Evolutionary conservation across 2,113 vertebrate genomes (phyloP), one percentile per base, ranked within the genome.

Genomic region (Clinocottus analis): DNA sequence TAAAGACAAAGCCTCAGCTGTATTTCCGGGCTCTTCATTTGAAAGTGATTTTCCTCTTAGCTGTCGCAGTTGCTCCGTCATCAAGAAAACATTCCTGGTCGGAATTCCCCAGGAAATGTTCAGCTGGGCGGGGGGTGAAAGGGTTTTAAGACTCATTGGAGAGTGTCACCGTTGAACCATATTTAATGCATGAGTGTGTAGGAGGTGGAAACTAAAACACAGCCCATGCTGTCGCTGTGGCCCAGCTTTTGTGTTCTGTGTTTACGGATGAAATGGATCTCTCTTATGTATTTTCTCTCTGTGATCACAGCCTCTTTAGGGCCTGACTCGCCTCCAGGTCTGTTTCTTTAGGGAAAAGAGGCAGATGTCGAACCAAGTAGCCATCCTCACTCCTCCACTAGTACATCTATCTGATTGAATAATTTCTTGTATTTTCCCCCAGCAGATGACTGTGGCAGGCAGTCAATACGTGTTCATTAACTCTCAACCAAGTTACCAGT

Each of bases 51-150:
- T 91, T 89, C 74, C 78, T 89, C 80, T 82, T 84, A 92, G 89
- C 88, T 91, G 90, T 90, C 88, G 77, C 62, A 77, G 85, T 89
- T 90, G 82, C 87, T 92, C 85, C 61, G 84, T 92, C 87, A 89
- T 89, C 84, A 83, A 53, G 81, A 91, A 90, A 72, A 84, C 85
- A 85, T 87, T 91, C 90, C 89, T 89, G 87, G 86, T 87, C 55
- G 77, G 85, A 91, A 92, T 90, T 92, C 89, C 88, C 93, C 87
- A 87, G 87, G 91, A 92, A 93, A 87, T 83, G 88, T 90, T 90
- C 72, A 61, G 81, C 51, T n/a, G 51, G 37, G 13, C 21, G 62
- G 82, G 78, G 72, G 58, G 4, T 4, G 64, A 87, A 21, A 77
- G 56, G 74, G 66, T 43, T 79, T 88, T 80, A 35, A 65, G 69